These are phyloP conservation scores for Dissostichus mawsoni DNA, from an alignment of 2,113 vertebrate genomes.

Conservation along the genomic window DNA sequence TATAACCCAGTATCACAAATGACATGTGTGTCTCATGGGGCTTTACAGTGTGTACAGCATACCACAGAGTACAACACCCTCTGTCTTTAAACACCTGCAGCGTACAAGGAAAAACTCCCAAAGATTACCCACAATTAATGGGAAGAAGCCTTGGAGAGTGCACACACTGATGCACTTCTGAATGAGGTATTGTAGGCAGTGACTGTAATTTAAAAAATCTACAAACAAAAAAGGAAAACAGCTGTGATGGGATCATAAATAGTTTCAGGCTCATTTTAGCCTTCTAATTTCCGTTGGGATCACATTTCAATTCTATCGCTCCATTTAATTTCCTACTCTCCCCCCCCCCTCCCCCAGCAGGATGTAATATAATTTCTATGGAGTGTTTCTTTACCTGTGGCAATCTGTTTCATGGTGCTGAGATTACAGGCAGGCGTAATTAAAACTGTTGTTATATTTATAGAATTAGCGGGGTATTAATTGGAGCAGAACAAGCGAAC, in stretches of 20 bases:
- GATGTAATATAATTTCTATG: conserved; percentile 44
- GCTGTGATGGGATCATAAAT: conserved; percentile 71
- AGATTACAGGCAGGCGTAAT: conserved; percentile 77
- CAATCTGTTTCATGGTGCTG: conserved; percentile 69
- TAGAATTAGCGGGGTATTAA: conserved; percentile 77
- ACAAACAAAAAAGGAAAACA: conserved; percentile 62
- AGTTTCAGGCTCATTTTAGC: conserved; percentile 66
- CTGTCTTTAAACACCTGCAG: too few species aligned
- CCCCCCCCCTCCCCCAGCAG: not conserved
- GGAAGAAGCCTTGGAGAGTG: not conserved
- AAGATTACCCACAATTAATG: too few species aligned
- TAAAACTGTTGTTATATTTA: conserved; percentile 78
- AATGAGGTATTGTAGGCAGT: conserved; percentile 20
- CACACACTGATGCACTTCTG: not conserved
- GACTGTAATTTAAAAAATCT: conserved; percentile 48
- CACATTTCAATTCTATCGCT: conserved; percentile 74
- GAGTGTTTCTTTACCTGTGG: conserved; percentile 74
- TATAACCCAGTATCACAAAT: too few species aligned
- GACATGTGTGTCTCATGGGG: too few species aligned
- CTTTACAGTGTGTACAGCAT: too few species aligned
- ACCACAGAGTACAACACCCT: too few species aligned
- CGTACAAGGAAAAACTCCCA: too few species aligned
- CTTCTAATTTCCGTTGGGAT: conserved; percentile 74
- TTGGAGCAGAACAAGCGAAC: conserved; percentile 69
- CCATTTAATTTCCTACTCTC: conserved; percentile 66